Conservation (phyloP, 1,140 invertebrate genomes). For the Brachionus manjavacas region DNA sequence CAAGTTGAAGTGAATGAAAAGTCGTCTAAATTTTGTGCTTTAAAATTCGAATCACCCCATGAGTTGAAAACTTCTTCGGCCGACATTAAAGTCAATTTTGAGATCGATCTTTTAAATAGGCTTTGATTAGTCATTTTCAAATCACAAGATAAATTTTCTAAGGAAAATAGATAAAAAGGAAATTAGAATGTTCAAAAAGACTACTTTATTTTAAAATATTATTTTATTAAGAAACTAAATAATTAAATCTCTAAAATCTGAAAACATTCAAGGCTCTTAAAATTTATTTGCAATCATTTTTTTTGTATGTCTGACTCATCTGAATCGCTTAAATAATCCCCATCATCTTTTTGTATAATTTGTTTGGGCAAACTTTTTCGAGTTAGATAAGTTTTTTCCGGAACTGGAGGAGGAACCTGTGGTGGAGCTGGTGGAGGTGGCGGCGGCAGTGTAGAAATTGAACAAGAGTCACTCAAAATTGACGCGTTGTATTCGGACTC, state of each 20-base stretch:
- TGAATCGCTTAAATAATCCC: background rate
- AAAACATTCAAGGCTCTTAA: background rate
- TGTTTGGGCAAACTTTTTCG: background rate
- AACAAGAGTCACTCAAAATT: constrained; percentile 34
- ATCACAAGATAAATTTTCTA: background rate
- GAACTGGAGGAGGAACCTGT: background rate
- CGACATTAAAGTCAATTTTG: constrained; percentile 10
- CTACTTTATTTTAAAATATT: constrained; percentile 13
- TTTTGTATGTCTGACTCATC: background rate
- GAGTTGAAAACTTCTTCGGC: constrained; percentile 19
- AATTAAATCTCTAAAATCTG: constrained; percentile 22
- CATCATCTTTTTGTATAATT: background rate
- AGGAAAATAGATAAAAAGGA: background rate
- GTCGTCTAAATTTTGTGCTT: background rate
- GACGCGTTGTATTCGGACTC: constrained; percentile 36
- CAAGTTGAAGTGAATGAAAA: background rate
- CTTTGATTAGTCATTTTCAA: constrained; percentile 3
- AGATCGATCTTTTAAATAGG: constrained; percentile 31
- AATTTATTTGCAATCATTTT: background rate
- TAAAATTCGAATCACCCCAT: constrained; percentile 8
- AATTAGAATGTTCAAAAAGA: background rate
- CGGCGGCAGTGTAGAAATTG: background rate
- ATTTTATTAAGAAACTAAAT: background rate
- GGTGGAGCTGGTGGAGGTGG: background rate
- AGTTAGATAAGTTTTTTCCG: constrained; percentile 6